Base-by-base conservation (phyloP, 1,140 invertebrate genomes). In the Daktulosphaira vitifoliae region DNA sequence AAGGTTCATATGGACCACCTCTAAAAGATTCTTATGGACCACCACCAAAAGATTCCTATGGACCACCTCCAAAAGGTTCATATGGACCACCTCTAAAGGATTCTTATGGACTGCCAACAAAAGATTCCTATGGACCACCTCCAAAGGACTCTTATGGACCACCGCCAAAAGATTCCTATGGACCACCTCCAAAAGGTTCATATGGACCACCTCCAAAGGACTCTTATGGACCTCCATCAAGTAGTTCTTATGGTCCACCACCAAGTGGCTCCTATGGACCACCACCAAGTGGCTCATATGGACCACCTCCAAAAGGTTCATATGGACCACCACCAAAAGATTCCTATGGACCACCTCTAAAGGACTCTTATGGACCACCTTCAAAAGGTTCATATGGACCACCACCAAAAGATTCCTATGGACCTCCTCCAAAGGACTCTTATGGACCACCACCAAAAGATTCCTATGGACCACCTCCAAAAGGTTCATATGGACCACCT, bases 171-270 rank as follows among this genome's bases (percentile, higher is more conserved):
- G n/a, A n/a, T n/a, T n/a, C n/a, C n/a, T n/a, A n/a, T n/a, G n/a
- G n/a, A n/a, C n/a, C n/a, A n/a, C n/a, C n/a, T n/a, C n/a, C n/a
- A n/a, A n/a, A n/a, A n/a, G n/a, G n/a, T n/a, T n/a, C n/a, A n/a
- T n/a, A n/a, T 52, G 51, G 26, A 0, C 11, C 29, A n/a, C 29
- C 51, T 0, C 11, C 46, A 0, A 49, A 8, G 4, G 46, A 15
- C 1, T 49, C 46, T 15, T 25, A 49, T 49, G 22, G 46, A 22
- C 37, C 38, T 20, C 18, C 6, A 22, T 33, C 52, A 33, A 33
- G 13, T 22, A 33, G 52, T 20, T n/a, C 29, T 26, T 68, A 68
- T 37, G 67, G 67, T 13, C 65, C 65, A 23, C 67, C 67, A 26
- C 18, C 25, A n/a, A n/a, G n/a, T n/a, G n/a, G n/a, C n/a, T n/a